phyloP scores from a whole-genome alignment of 1,140 invertebrate species.

The Episyrphus balteatus region DNA sequence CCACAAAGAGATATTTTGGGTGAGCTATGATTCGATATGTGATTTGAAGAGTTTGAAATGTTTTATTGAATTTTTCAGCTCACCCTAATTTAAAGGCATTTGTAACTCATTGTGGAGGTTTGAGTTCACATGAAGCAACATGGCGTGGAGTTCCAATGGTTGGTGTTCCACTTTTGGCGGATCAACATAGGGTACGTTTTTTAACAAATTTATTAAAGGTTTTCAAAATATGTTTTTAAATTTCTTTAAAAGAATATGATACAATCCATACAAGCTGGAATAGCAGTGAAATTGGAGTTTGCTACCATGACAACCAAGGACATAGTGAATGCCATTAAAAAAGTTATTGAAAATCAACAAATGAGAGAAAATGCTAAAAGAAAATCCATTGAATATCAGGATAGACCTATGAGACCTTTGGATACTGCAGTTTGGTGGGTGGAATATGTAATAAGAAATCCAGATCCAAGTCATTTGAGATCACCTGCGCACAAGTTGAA shows the following conservation, averaged over 20 bases:
- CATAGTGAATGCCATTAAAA: neutral
- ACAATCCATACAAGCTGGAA: neutral
- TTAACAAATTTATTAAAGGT: too few relatives aligned
- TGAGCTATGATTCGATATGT: too few relatives aligned
- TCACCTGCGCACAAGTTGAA: too few relatives aligned
- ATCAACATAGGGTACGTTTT: slow-evolving; percentile 39
- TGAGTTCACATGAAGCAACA: slow-evolving; percentile 45
- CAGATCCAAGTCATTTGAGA: too few relatives aligned
- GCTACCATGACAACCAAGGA: neutral
- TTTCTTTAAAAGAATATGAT: neutral
- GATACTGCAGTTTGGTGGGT: slow-evolving; percentile 49
- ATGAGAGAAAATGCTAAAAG: slow-evolving; percentile 28
- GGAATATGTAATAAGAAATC: slow-evolving; percentile 20
- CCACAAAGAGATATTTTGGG: slow-evolving; percentile 30
- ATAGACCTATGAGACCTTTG: slow-evolving; percentile 39
- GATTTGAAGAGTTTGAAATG: too few relatives aligned
- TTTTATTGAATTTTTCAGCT: slow-evolving; percentile 22
- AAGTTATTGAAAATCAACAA: neutral
- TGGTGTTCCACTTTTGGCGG: slow-evolving; percentile 49
- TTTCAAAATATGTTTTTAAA: neutral
- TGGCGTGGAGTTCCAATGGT: slow-evolving; percentile 43
- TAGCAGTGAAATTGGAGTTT: neutral
- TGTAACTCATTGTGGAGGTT: slow-evolving; percentile 46
- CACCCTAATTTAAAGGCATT: slow-evolving; percentile 40
- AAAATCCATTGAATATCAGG: slow-evolving; percentile 39